phyloP scores from a whole-genome alignment of 1,140 invertebrate genomes.

The Trichonephila inaurata region DNA sequence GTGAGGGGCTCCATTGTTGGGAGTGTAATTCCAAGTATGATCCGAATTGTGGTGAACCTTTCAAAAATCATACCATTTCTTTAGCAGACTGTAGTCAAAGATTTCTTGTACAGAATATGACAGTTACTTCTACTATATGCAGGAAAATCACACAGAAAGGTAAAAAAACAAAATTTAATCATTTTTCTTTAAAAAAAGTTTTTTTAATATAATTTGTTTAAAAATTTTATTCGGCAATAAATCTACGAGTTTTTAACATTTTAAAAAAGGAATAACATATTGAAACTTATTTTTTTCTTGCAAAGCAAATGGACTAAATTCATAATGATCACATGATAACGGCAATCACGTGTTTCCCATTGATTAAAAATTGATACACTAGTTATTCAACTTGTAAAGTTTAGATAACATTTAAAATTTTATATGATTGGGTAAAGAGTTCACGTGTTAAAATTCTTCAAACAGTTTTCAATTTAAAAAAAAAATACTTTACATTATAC shows the following conservation, averaged over 20 bases:
- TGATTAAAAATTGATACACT: no score
- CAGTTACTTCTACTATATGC: conserved; percentile 86
- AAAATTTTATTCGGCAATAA: background rate
- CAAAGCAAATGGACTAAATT: no score
- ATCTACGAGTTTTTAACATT: background rate
- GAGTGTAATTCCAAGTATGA: conserved; percentile 92
- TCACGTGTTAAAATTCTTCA: no score
- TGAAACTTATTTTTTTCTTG: background rate
- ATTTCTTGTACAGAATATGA: background rate
- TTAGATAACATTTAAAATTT: no score
- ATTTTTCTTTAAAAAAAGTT: no score
- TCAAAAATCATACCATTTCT: conserved; percentile 89
- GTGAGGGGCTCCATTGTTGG: conserved; percentile 84
- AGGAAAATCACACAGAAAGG: conserved; percentile 88
- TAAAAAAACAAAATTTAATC: conserved; percentile 80
- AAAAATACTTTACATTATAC: no score
- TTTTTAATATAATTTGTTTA: background rate
- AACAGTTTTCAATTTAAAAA: no score
- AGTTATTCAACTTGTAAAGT: no score
- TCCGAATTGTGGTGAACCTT: conserved; percentile 91
- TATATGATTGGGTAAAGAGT: no score
- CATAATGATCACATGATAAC: no score
- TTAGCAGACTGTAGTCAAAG: conserved; percentile 89
- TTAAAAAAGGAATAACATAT: background rate
- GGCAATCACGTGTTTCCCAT: no score